Evolutionary conservation across 2,888 invertebrate species (phyloP), one percentile per base, ranked within the genome.

Genomic region (Eupithecia tripunctaria): DNA sequence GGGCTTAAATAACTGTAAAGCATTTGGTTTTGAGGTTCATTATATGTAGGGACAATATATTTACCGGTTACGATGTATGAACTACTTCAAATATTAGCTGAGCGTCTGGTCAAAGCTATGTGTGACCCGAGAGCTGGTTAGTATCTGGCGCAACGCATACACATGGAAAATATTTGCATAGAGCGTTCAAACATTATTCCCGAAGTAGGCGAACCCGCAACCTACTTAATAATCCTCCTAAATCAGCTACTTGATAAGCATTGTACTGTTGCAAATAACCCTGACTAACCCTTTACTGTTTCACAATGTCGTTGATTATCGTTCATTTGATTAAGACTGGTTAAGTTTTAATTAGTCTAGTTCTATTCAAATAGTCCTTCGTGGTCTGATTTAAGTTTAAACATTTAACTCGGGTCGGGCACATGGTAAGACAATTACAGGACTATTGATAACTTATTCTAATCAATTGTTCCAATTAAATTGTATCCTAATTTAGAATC

Each of bases 401-500:
- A 60, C 60, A 60, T 60, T 15, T 18, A 59, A 70, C 67, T 67
- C n/a, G n/a, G 43, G 67, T 73, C 25, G 29, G 63, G 47, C 38
- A 62, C 32, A 70, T 73, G 63, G 63, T 73, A 70, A 70, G 67
- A 62, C 66, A 70, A 73, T 73, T 73, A 73, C 56, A 43, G 38
- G 59, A 67, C 56, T 70, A 70, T 73, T 67, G 73, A 73, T 70
- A 70, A 70, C 56, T 63, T 63, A 29, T 29, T 29, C 29, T 29
- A n/a, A 29, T 29, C 29, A 29, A 5, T 29, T 4, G 29, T 29
- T 29, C 29, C 2, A 29, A 29, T 29, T 29, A 4, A 29, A 29
- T 5, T 29, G 29, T 29, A 29, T 29, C 5, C 29, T 29, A 29
- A 29, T n/a, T 32, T 32, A 32, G 32, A 32, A 32, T 32, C 4